Conservation (phyloP, 2,797 vertebrate genomes). For the Lophius americanus region DNA sequence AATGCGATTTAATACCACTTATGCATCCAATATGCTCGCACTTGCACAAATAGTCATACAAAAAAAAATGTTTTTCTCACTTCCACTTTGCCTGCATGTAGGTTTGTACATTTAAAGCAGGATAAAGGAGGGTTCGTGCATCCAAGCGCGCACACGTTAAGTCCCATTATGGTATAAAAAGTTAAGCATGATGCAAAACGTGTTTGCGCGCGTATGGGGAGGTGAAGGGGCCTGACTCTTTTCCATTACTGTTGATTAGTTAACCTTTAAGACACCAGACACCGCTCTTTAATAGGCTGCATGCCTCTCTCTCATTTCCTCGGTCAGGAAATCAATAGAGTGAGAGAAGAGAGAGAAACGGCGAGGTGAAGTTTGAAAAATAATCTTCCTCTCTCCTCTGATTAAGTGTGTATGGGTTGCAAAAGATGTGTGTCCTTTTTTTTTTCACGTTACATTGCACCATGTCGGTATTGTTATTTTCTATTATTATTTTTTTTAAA, state of each 20-base stretch:
- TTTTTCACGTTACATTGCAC: not conserved
- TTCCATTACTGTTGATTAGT: constrained; percentile 73
- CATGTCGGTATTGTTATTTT: not conserved
- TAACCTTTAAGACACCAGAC: constrained; percentile 75
- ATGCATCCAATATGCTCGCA: constrained; percentile 22
- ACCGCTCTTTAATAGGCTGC: constrained; percentile 65
- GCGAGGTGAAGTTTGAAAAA: constrained; percentile 49
- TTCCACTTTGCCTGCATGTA: constrained; percentile 12
- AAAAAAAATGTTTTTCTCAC: constrained; percentile 13
- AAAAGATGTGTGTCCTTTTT: not conserved
- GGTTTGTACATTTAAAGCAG: constrained; percentile 17
- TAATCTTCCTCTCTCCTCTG: constrained; percentile 28
- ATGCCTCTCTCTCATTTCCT: constrained; percentile 45
- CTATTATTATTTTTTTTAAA: not conserved
- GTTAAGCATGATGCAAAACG: constrained; percentile 21
- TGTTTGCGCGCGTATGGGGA: constrained; percentile 4
- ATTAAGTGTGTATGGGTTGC: constrained; percentile 9
- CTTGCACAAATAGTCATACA: constrained; percentile 10
- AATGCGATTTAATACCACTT: constrained; percentile 70
- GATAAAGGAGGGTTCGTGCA: not conserved
- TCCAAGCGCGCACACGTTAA: not conserved
- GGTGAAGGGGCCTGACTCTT: constrained; percentile 51
- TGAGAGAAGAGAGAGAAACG: constrained; percentile 44
- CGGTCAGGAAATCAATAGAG: constrained; percentile 74
- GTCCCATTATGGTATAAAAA: constrained; percentile 9